Evolutionary conservation across 30 jellyfish, hydroid and myxozoan species (phyloP).

Genomic region (Hydractinia echinata): DNA sequence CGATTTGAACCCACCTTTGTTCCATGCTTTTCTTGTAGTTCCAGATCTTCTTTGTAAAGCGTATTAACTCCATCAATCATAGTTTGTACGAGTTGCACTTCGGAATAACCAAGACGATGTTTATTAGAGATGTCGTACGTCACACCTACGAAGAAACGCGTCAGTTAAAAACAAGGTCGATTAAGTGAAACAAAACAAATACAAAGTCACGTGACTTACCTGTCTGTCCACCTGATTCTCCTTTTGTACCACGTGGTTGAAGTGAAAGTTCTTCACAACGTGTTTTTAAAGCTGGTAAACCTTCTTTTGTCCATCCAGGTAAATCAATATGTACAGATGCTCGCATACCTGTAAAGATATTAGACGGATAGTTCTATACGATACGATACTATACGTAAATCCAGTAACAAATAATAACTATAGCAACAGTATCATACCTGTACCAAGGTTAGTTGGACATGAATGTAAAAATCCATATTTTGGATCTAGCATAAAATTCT

Average conservation of each 20-base stretch:
- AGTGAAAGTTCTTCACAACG: conserved; percentile 22
- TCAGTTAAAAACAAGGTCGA: background rate
- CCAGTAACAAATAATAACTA: background rate
- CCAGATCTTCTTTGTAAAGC: background rate
- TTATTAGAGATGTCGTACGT: conserved; percentile 28
- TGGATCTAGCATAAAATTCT: background rate
- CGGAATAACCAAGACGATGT: conserved; percentile 25
- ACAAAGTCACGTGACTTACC: background rate
- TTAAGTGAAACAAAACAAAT: background rate
- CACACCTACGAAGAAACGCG: background rate
- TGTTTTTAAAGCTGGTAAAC: conserved; percentile 9
- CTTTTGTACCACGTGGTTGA: conserved; percentile 29
- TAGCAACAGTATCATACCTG: background rate
- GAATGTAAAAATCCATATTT: conserved; percentile 17
- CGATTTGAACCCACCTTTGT: background rate
- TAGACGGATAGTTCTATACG: background rate
- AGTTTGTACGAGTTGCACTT: conserved; percentile 11
- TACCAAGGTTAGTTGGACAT: conserved; percentile 38
- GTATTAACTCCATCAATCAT: conserved; percentile 26
- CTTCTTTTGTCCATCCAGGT: conserved; percentile 30
- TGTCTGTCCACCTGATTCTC: conserved; percentile 16
- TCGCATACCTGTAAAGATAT: background rate
- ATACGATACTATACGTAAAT: background rate
- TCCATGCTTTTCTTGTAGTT: conserved; percentile 7
- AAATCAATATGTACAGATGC: conserved; percentile 33